Evolutionary conservation across 2,888 invertebrate species (phyloP).

Genomic region (Ochlodes sylvanus): DNA sequence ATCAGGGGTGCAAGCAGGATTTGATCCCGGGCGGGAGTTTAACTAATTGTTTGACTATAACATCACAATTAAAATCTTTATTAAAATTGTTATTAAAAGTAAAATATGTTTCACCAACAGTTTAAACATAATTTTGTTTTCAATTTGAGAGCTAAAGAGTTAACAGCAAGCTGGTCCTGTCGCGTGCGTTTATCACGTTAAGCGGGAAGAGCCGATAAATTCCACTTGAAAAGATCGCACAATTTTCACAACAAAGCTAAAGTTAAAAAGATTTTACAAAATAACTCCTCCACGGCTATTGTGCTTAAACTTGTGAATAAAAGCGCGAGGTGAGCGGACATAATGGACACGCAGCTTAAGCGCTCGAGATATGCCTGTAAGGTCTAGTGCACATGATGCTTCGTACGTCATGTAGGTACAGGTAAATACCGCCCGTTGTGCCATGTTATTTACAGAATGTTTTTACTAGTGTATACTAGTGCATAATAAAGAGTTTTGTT

Average conservation of each 20-base stretch:
- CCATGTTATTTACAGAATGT: too few relatives aligned
- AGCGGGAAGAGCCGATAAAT: constrained; percentile 29
- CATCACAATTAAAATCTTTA: too few relatives aligned
- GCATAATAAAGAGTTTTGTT: too few relatives aligned
- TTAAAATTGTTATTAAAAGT: too few relatives aligned
- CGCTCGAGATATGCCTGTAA: constrained; percentile 5
- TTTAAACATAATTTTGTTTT: background rate
- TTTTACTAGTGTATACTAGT: too few relatives aligned
- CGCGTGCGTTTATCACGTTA: constrained; percentile 31
- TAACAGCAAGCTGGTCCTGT: constrained; percentile 18
- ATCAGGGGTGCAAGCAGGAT: too few relatives aligned
- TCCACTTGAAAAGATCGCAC: constrained; percentile 26
- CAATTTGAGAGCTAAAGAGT: constrained; percentile 2
- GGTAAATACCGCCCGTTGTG: too few relatives aligned
- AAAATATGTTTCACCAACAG: background rate
- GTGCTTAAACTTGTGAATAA: constrained; percentile 23
- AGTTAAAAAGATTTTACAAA: constrained; percentile 35
- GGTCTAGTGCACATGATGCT: constrained; percentile 9
- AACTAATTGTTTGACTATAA: too few relatives aligned
- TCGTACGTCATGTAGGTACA: background rate
- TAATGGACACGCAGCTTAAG: constrained; percentile 33
- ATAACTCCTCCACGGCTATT: constrained; percentile 21
- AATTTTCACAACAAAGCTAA: constrained; percentile 32
- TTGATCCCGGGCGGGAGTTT: too few relatives aligned
- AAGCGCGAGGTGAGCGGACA: constrained; percentile 18